A percentile compares a stretch with the other conserved stretches of the same genome.
Evolutionary conservation across 2,797 vertebrate genomes (phyloP).

Genomic region (Clarias platycephalus): DNA sequence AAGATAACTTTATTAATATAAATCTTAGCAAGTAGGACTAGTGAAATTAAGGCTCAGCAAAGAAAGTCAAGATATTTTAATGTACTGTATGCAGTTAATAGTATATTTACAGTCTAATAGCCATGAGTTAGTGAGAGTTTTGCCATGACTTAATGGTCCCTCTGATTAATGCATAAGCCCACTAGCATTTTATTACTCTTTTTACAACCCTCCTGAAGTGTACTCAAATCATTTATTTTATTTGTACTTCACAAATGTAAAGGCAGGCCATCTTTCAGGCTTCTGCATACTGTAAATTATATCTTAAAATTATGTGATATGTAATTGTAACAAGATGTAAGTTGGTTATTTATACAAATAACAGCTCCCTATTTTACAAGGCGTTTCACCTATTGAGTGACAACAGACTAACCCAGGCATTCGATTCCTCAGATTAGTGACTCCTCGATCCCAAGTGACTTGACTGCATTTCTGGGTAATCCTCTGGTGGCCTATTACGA

Average conservation of each 20-base stretch:
- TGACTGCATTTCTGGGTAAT: not conserved
- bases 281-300: constrained; percentile 14
- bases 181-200: constrained; percentile 38
- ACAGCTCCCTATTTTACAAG: constrained; percentile 18
- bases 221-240: constrained; percentile 41
- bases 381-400: constrained; percentile 20
- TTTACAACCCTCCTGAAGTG: constrained; percentile 39
- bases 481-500: constrained; percentile 21
- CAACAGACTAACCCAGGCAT: constrained; percentile 9
- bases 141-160: constrained; percentile 43
- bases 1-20: not conserved
- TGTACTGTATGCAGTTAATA: constrained; percentile 31
- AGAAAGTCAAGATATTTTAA: constrained; percentile 21
- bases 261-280: not conserved
- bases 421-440: constrained; percentile 9
- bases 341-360: constrained; percentile 35
- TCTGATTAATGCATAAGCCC: constrained; percentile 46
- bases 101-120: constrained; percentile 42
- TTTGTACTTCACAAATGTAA: constrained; percentile 22
- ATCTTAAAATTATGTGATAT: constrained; percentile 27
- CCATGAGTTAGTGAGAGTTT: constrained; percentile 45
- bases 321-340: constrained; percentile 25
- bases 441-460: not conserved
- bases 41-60: constrained; percentile 13
- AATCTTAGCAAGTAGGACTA: not conserved